Percentiles rank a stretch among this genome's conserved stretches.
Evolutionary conservation across 1,140 invertebrate species (phyloP).

Genomic region (Leptestheria dahalacensis): DNA sequence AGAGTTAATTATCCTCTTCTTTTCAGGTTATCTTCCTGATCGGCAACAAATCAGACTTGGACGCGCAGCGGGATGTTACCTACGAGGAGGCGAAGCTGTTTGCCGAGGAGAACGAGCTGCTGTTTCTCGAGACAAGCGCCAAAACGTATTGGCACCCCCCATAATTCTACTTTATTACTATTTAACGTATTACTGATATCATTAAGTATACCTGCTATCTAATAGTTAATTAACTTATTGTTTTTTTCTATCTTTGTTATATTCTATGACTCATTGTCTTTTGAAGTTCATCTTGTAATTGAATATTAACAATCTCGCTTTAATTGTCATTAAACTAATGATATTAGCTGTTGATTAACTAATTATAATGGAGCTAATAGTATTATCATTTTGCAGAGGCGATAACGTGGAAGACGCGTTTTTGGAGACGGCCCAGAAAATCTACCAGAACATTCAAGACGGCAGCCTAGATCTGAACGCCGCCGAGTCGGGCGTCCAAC

Average conservation of each 20-base stretch:
- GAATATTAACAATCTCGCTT: no score
- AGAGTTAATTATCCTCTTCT: conserved; percentile 1
- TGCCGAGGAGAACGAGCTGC: conserved; percentile 66
- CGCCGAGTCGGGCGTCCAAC: conserved; percentile 97
- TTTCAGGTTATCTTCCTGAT: conserved; percentile 60
- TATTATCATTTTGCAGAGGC: no score
- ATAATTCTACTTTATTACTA: no score
- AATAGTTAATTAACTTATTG: no score
- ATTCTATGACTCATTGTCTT: no score
- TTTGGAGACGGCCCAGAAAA: conserved; percentile 90
- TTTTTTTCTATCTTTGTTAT: no score
- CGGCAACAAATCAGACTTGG: conserved; percentile 69
- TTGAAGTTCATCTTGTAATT: no score
- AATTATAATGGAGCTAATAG: no score
- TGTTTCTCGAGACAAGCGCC: conserved; percentile 68
- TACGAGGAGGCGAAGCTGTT: conserved; percentile 65
- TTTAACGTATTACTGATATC: no score
- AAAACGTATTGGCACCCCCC: conserved; percentile 54
- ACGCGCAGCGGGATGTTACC: conserved; percentile 58
- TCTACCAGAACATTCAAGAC: conserved; percentile 99
- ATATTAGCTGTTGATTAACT: no score
- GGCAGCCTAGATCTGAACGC: conserved; percentile 97
- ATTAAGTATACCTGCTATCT: no score
- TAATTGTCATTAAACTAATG: no score
- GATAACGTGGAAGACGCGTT: conserved; percentile 77